phyloP scores from a whole-genome alignment of 2,113 vertebrate species.

The Muntiacus muntjak region DNA sequence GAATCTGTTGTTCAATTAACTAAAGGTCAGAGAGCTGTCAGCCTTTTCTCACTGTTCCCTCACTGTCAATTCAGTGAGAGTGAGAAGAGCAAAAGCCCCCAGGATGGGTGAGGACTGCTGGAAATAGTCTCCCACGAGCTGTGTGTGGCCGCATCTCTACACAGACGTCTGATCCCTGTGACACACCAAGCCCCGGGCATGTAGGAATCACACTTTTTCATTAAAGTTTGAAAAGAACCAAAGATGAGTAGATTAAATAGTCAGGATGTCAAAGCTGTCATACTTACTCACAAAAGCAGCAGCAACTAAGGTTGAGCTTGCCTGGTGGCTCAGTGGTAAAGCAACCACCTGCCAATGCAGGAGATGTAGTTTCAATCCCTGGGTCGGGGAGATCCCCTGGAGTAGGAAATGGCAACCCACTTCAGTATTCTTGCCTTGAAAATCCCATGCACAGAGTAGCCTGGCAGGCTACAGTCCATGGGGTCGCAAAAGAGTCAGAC shows the following conservation, averaged over 20 bases:
- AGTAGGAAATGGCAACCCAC: background rate
- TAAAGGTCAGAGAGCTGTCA: constrained; percentile 47
- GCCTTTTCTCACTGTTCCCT: background rate
- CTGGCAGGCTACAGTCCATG: background rate
- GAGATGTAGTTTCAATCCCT: background rate
- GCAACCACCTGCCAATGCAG: background rate
- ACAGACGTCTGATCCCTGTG: background rate
- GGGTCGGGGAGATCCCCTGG: background rate
- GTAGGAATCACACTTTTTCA: background rate
- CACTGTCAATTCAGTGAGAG: background rate
- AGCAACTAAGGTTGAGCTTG: background rate
- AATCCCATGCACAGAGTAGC: background rate
- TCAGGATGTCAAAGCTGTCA: background rate
- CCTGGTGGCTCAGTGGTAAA: background rate
- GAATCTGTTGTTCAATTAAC: constrained; percentile 47
- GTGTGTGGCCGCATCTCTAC: background rate
- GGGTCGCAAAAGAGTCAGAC: background rate
- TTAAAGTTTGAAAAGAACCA: background rate
- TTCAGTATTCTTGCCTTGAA: background rate
- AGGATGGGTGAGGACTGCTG: background rate
- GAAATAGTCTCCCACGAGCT: background rate
- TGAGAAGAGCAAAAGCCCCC: background rate
- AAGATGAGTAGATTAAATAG: background rate
- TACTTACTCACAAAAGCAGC: background rate
- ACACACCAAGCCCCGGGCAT: background rate